A percentile compares a stretch with the other conserved stretches of the same genome.
phyloP scores from a whole-genome alignment of 2,888 invertebrate genomes.

The Pemphredon lugubris region DNA sequence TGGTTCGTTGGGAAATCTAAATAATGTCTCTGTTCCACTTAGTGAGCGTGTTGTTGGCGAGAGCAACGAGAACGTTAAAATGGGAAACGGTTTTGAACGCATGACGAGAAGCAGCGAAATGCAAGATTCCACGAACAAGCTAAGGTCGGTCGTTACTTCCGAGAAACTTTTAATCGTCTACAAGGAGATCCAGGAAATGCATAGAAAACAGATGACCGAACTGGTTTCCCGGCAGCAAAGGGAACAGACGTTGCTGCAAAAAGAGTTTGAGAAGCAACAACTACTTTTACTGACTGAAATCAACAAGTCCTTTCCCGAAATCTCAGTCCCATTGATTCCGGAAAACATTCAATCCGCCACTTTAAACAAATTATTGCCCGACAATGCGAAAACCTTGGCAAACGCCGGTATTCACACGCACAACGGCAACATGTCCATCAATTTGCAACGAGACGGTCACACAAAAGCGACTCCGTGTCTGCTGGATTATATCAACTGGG shows the following conservation, averaged over 20 bases:
- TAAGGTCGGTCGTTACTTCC: conserved; percentile 68
- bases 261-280: conserved; percentile 87
- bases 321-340: conserved; percentile 56
- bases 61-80: neutral
- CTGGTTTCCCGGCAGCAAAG: conserved; percentile 85
- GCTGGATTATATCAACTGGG: conserved; percentile 28
- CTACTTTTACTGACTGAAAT: conserved; percentile 82
- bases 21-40: too few relatives aligned
- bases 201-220: conserved; percentile 85
- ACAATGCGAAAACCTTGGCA: neutral
- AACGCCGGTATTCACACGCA: too few relatives aligned
- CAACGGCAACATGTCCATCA: conserved; percentile 7
- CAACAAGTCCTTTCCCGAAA: conserved; percentile 77
- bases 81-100: neutral
- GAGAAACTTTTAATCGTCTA: conserved; percentile 75
- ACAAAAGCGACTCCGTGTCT: conserved; percentile 13
- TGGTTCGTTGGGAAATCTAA: conserved; percentile 64
- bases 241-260: conserved; percentile 85
- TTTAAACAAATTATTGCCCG: neutral
- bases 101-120: conserved; percentile 2
- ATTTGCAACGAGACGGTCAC: conserved; percentile 13
- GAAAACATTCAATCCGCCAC: conserved; percentile 44
- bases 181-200: conserved; percentile 84
- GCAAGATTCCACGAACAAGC: conserved; percentile 50
- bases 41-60: too few relatives aligned